Evolutionary conservation across 2,888 invertebrate species (phyloP).

Genomic region (Hemithea aestivaria): DNA sequence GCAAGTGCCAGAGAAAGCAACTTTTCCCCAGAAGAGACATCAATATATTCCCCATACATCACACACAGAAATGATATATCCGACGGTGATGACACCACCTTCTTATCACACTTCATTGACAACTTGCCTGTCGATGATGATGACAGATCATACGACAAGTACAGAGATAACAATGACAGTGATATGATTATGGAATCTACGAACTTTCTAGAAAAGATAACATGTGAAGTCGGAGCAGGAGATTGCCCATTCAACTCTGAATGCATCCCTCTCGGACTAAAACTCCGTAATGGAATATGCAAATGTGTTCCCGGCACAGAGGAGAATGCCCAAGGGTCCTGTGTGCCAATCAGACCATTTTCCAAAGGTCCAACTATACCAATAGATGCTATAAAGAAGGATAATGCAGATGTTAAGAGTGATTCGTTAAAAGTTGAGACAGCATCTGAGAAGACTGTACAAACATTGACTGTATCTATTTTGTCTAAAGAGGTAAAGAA

Average conservation of each 20-base stretch:
- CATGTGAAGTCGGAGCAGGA: slow-evolving; percentile 80
- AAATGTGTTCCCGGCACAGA: slow-evolving; percentile 83
- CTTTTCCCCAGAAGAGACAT: slow-evolving; percentile 65
- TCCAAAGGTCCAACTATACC: slow-evolving; percentile 62
- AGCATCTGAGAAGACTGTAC: slow-evolving; percentile 73
- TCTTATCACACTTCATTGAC: slow-evolving; percentile 60
- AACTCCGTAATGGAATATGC: slow-evolving; percentile 84
- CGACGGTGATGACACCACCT: slow-evolving; percentile 61
- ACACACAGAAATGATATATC: slow-evolving; percentile 53
- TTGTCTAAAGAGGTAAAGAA: slow-evolving; percentile 84
- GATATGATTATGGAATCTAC: slow-evolving; percentile 74
- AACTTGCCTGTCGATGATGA: slow-evolving; percentile 66
- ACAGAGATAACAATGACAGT: slow-evolving; percentile 57
- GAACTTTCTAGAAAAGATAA: slow-evolving; percentile 68
- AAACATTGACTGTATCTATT: slow-evolving; percentile 85
- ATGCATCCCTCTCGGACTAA: slow-evolving; percentile 78
- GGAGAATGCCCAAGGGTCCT: slow-evolving; percentile 58
- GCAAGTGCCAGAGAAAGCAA: slow-evolving; percentile 64
- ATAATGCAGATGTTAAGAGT: slow-evolving; percentile 44
- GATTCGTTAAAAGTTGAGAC: slow-evolving; percentile 52
- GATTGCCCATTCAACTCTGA: slow-evolving; percentile 85
- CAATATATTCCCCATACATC: slow-evolving; percentile 57
- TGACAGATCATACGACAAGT: slow-evolving; percentile 58
- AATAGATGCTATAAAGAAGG: slow-evolving; percentile 57
- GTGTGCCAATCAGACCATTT: slow-evolving; percentile 56